A percentile compares a stretch with the other conserved stretches of the same genome.
Evolutionary conservation across 2,888 invertebrate genomes (phyloP).

Genomic region (Dyspetes luteomarginatus): DNA sequence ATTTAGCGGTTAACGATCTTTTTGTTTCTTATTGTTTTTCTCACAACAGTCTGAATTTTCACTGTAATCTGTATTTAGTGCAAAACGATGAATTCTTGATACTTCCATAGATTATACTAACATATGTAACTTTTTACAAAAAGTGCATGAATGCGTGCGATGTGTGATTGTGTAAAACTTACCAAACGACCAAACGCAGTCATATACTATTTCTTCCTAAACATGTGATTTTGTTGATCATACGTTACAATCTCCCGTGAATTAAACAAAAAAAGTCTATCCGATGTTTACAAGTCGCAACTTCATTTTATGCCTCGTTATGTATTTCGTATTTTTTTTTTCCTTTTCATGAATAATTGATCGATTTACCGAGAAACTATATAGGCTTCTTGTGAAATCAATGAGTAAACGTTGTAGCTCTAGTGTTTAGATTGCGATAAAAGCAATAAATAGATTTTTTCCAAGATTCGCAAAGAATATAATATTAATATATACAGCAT

Average conservation of each 20-base stretch:
- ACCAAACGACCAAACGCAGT: slow-evolving; percentile 33
- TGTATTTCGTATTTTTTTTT: slow-evolving; percentile 1
- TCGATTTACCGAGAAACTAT: background rate
- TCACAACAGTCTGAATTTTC: slow-evolving; percentile 45
- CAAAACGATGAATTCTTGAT: slow-evolving; percentile 49
- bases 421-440: slow-evolving; percentile 25
- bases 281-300: slow-evolving; percentile 34
- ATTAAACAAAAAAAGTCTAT: slow-evolving; percentile 32
- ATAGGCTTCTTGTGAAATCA: slow-evolving; percentile 10
- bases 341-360: slow-evolving; percentile 7
- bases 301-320: slow-evolving; percentile 12
- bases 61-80: slow-evolving; percentile 55
- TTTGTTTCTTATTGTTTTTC: slow-evolving; percentile 22
- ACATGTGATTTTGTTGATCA: slow-evolving; percentile 53
- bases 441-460: slow-evolving; percentile 41
- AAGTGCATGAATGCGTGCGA: slow-evolving; percentile 22
- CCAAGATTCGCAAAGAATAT: slow-evolving; percentile 39
- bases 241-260: slow-evolving; percentile 7
- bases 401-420: slow-evolving; percentile 6
- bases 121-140: slow-evolving; percentile 58
- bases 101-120: slow-evolving; percentile 43
- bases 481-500: slow-evolving; percentile 47
- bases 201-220: slow-evolving; percentile 52
- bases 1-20: slow-evolving; percentile 17
- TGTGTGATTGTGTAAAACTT: slow-evolving; percentile 33